phyloP scores from a whole-genome alignment of 2,113 vertebrate species.

The Anguilla japonica region DNA sequence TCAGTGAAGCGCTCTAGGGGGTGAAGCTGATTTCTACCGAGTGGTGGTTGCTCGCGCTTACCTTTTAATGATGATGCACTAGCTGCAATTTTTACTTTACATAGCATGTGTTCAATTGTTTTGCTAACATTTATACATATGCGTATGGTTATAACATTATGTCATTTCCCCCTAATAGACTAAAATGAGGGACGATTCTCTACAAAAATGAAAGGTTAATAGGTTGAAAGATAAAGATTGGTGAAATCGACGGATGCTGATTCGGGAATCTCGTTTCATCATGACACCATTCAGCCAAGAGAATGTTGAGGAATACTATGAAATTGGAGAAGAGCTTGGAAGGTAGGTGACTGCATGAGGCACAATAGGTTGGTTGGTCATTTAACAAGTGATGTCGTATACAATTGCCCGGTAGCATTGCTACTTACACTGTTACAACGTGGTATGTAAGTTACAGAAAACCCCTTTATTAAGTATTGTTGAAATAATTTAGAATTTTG shows the following conservation, averaged over 20 bases:
- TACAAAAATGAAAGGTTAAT: conserved; percentile 50
- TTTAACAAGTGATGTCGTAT: background rate
- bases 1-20: background rate
- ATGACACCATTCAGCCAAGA: conserved; percentile 93
- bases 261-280: conserved; percentile 58
- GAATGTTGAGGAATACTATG: conserved; percentile 91
- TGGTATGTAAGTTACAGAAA: too few relatives aligned
- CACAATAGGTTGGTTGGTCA: background rate
- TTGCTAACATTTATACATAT: background rate
- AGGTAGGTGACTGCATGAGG: conserved; percentile 69
- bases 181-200: conserved; percentile 58
- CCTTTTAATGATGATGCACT: background rate
- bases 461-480: too few relatives aligned
- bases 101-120: background rate
- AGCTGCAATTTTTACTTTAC: background rate
- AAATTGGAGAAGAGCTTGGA: conserved; percentile 89
- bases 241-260: conserved; percentile 51
- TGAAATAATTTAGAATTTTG: too few relatives aligned
- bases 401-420: too few relatives aligned
- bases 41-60: background rate
- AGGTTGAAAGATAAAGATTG: conserved; percentile 62
- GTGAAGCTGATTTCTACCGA: background rate
- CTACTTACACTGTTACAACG: too few relatives aligned
- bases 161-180: conserved; percentile 29
- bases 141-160: background rate